phyloP scores from a whole-genome alignment of 2,888 invertebrate genomes.

The Diplolepis rosae region DNA sequence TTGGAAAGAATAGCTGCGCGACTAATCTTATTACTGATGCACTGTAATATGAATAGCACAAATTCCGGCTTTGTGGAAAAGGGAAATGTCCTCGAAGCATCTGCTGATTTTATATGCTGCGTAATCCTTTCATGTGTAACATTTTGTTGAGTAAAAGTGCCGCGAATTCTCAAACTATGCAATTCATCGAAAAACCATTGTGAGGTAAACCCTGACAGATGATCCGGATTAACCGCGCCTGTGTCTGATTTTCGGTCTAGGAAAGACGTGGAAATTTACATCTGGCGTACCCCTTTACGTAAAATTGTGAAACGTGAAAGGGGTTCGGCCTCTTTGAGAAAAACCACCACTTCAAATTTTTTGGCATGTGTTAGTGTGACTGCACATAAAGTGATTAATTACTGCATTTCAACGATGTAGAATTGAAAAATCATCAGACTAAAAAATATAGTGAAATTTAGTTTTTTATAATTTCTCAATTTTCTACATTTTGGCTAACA shows the following conservation, averaged over 20 bases:
- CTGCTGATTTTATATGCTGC: conserved; percentile 33
- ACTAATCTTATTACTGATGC: not conserved
- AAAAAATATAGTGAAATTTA: too few relatives aligned
- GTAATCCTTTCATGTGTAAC: conserved; percentile 40
- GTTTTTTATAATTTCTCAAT: too few relatives aligned
- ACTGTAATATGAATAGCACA: not conserved
- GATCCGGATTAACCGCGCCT: conserved; percentile 47
- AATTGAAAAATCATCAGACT: not conserved
- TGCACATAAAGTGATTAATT: conserved; percentile 6
- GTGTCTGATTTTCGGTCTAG: conserved; percentile 37
- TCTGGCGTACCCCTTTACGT: conserved; percentile 54
- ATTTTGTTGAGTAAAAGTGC: not conserved
- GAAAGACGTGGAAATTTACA: conserved; percentile 52
- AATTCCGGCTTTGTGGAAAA: not conserved
- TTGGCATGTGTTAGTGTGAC: not conserved
- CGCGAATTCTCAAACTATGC: not conserved
- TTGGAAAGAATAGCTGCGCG: not conserved
- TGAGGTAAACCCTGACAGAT: conserved; percentile 46
- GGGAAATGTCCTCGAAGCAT: conserved; percentile 36
- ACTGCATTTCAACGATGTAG: not conserved
- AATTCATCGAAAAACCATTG: conserved; percentile 40
- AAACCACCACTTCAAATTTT: not conserved
- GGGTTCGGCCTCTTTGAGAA: not conserved
- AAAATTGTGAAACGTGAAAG: conserved; percentile 44
- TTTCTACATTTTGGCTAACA: too few relatives aligned